Evolutionary conservation across 2,113 vertebrate species (phyloP), one percentile per base, ranked within the genome.

Genomic region (Neolamprologus ventralis): DNA sequence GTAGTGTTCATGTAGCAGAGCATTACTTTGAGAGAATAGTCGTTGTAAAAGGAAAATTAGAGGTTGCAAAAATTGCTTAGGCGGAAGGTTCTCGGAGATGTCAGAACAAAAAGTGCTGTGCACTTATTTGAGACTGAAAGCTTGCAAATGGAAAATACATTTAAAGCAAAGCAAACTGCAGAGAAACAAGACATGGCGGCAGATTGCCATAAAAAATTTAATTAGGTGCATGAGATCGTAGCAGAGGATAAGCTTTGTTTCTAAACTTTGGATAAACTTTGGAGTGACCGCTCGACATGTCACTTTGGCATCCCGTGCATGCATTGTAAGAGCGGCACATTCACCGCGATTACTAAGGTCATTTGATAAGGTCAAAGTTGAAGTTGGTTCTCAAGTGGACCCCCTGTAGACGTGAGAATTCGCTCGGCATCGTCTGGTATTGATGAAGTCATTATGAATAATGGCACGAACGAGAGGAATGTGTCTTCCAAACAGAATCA

Each of bases 301-400:
- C 94, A 95, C 91, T 92, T 3, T 90, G 91, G 94, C 86, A 94
- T 95, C 71, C 81, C 28, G 45, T n/a, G 84, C 68, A 83, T 68
- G 87, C 88, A 89, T 91, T 93, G 88, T 92, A 51, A 78, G 80
- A 80, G 45, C 16, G 17, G 11, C 79, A 65, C 85, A 89, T 94
- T 91, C 89, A 93, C 51, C 47, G 2, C 37, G 5, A 84, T 57
- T 57, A 45, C 83, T 51, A 4, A 82, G 90, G 92, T 88, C 88
- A 86, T 85, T 85, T 53, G 17, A 28, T 14, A 3, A 80, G 94
- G 94, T 93, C 93, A 94, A 6, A 82, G 94, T 83, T 94, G 92
- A 95, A 93, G 91, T 88, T 87, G 55, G 89, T 58, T 87, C 81
- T 93, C 87, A 91, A 89, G 65, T 87, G 35, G 84, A 92, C 82